phyloP scores from a whole-genome alignment of 2,888 invertebrate species.

The Gerosis bhagava region DNA sequence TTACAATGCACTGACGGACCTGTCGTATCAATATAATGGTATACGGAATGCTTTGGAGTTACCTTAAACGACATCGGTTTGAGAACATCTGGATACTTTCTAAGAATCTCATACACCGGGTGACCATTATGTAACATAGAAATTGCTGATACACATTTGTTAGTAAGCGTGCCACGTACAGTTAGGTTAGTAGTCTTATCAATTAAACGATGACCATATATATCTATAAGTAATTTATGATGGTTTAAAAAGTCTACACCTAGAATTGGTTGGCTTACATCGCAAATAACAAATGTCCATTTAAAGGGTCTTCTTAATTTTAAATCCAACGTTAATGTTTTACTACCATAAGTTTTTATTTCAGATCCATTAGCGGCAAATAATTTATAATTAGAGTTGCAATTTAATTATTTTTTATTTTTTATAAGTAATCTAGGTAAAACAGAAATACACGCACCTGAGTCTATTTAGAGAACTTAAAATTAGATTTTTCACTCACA shows the following conservation, averaged over 20 bases:
- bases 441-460: constrained; percentile 2
- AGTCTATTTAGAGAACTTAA: constrained; percentile 3
- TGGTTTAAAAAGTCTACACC: constrained; percentile 24
- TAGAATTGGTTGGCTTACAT: constrained; percentile 16
- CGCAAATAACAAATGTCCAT: constrained; percentile 22
- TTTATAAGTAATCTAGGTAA: not conserved
- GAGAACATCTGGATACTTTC: not conserved
- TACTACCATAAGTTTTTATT: constrained; percentile 5
- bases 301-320: constrained; percentile 18
- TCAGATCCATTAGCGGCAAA: constrained; percentile 1
- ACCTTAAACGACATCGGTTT: not conserved
- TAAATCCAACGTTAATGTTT: constrained; percentile 13
- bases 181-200: constrained; percentile 9
- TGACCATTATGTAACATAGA: too few relatives aligned
- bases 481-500: too few relatives aligned
- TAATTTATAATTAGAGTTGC: not conserved
- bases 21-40: constrained; percentile 10
- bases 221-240: constrained; percentile 3
- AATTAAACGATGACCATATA: constrained; percentile 5
- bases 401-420: not conserved
- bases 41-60: not conserved
- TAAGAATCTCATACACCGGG: constrained; percentile 1
- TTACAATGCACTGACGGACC: constrained; percentile 3
- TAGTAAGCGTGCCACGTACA: not conserved
- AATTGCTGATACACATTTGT: too few relatives aligned